A percentile compares a stretch with the other conserved stretches of the same genome.
Evolutionary conservation across 2,888 invertebrate species (phyloP).

Genomic region (Pseudococcus jackbeardsleyi): DNA sequence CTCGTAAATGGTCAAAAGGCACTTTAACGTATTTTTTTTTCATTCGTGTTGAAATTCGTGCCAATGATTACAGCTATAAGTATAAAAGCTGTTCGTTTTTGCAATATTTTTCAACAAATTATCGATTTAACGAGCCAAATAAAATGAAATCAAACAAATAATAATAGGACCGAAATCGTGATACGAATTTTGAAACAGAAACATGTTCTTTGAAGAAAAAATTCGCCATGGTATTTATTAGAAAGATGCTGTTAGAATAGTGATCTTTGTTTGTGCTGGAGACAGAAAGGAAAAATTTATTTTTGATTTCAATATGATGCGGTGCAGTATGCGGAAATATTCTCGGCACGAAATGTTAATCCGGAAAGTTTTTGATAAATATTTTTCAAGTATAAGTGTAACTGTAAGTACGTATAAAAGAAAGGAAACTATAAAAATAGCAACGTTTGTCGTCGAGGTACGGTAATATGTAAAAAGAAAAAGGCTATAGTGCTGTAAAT

Average conservation of each 20-base stretch:
- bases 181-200: background rate
- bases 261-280: background rate
- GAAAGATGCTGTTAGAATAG: background rate
- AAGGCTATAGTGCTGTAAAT: conserved; percentile 17
- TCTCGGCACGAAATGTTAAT: conserved; percentile 1
- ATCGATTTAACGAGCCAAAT: no score
- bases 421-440: conserved; percentile 27
- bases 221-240: no score
- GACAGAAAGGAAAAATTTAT: background rate
- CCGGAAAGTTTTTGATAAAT: conserved; percentile 29
- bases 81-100: no score
- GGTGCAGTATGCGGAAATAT: background rate
- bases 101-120: no score
- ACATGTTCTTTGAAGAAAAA: background rate
- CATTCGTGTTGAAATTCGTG: no score
- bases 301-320: conserved; percentile 7
- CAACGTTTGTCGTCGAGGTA: conserved; percentile 17
- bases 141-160: no score
- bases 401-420: background rate
- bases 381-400: conserved; percentile 29
- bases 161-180: no score
- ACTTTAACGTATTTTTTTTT: no score
- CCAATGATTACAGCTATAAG: no score
- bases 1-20: no score
- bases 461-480: conserved; percentile 45